Conservation (phyloP, 2,113 vertebrate genomes). For the Fulmarus glacialis region DNA sequence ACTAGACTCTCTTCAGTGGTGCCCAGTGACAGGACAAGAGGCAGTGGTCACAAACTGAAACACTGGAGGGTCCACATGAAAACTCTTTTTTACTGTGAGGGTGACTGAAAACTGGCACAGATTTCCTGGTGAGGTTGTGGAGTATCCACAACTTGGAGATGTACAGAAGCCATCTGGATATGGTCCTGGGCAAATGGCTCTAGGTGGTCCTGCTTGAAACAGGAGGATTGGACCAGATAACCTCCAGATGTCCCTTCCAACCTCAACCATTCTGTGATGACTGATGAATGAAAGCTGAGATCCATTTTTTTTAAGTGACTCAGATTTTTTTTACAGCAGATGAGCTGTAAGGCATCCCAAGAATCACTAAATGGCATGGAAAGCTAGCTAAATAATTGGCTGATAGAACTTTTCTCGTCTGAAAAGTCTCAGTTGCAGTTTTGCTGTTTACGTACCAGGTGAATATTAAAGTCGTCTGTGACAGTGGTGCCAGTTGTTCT, state of each 20-base stretch:
- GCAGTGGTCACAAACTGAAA: not conserved
- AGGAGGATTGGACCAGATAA: not conserved
- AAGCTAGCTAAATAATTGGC: not conserved
- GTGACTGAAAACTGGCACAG: not conserved
- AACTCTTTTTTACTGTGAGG: not conserved
- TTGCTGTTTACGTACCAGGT: not conserved
- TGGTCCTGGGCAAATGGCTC: not conserved
- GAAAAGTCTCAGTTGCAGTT: not conserved
- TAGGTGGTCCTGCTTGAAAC: not conserved
- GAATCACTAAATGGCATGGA: not conserved
- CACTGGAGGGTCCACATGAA: not conserved
- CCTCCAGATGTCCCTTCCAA: not conserved
- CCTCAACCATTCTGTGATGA: not conserved
- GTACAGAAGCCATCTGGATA: not conserved
- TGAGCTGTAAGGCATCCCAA: not conserved
- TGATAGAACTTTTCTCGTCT: not conserved
- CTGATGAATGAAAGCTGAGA: not conserved
- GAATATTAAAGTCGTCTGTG: not conserved
- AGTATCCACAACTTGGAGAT: not conserved
- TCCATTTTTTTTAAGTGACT: not conserved
- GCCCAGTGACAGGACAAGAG: not conserved
- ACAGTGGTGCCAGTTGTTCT: not conserved
- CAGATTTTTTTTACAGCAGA: not conserved
- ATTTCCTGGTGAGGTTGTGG: not conserved
- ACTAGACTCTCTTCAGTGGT: too few relatives aligned